Evolutionary conservation across 2,113 vertebrate genomes (phyloP).

Genomic region (Megalops atlanticus): DNA sequence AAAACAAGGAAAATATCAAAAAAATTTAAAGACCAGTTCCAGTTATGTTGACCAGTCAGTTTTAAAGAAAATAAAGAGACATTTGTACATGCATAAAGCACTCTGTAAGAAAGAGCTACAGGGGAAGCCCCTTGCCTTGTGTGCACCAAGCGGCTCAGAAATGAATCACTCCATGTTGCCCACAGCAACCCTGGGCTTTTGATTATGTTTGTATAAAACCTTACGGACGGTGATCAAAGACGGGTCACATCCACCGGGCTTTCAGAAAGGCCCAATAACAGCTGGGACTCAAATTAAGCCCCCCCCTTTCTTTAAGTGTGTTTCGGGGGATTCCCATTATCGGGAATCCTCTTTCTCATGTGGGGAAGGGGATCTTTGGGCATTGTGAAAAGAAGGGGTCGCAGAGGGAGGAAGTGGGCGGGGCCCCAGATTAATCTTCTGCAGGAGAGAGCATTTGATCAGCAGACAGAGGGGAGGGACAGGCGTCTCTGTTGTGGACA

Average conservation of each 20-base stretch:
- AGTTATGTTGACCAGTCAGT: background rate
- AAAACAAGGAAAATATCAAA: background rate
- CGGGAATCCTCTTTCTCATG: slow-evolving; percentile 73
- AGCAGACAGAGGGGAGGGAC: slow-evolving; percentile 72
- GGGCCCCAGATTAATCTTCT: slow-evolving; percentile 83
- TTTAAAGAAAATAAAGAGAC: background rate
- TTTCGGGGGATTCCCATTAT: slow-evolving; percentile 80
- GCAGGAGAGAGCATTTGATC: slow-evolving; percentile 86
- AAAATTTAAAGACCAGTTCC: no score
- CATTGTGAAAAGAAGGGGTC: slow-evolving; percentile 80
- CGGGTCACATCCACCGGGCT: slow-evolving; percentile 73
- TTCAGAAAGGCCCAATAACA: slow-evolving; percentile 73
- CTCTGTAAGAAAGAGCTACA: slow-evolving; percentile 18
- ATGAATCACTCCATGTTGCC: slow-evolving; percentile 79
- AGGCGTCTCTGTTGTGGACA: slow-evolving; percentile 84
- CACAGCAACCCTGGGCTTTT: slow-evolving; percentile 71
- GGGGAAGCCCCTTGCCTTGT: slow-evolving; percentile 41
- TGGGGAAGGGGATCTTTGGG: slow-evolving; percentile 80
- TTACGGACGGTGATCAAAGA: slow-evolving; percentile 81
- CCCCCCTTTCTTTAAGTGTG: slow-evolving; percentile 70
- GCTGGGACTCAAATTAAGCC: slow-evolving; percentile 79
- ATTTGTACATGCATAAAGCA: slow-evolving; percentile 35
- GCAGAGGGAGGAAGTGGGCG: slow-evolving; percentile 74
- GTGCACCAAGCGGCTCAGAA: slow-evolving; percentile 55
- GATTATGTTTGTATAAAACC: slow-evolving; percentile 84